Conservation (phyloP, 2,888 invertebrate species). For the Copidosoma aretas region DNA sequence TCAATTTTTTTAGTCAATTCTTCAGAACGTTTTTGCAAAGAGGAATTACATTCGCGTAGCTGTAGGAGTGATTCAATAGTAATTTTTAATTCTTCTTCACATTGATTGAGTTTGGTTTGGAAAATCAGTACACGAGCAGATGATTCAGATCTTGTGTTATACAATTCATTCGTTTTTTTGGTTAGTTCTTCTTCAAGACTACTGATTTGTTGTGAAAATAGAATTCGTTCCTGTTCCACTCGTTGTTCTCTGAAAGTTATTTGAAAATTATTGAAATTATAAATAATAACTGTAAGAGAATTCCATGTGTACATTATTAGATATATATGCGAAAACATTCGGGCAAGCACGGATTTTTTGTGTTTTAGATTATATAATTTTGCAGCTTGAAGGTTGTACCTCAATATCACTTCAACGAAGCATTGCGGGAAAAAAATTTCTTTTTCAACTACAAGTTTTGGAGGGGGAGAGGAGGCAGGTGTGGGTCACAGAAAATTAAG, state of each 20-base stretch:
- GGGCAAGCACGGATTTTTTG: too few relatives aligned
- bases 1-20: conserved; percentile 68
- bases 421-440: too few relatives aligned
- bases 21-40: conserved; percentile 77
- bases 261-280: too few relatives aligned
- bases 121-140: conserved; percentile 71
- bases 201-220: conserved; percentile 80
- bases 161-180: conserved; percentile 78
- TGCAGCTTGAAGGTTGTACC: too few relatives aligned
- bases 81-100: conserved; percentile 79
- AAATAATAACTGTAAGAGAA: too few relatives aligned
- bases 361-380: too few relatives aligned
- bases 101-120: conserved; percentile 79
- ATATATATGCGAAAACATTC: too few relatives aligned
- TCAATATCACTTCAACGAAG: too few relatives aligned
- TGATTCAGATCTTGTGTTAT: conserved; percentile 78
- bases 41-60: conserved; percentile 74
- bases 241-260: conserved; percentile 70
- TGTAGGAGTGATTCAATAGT: conserved; percentile 74
- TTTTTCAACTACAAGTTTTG: too few relatives aligned
- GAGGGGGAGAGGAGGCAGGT: too few relatives aligned
- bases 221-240: conserved; percentile 80
- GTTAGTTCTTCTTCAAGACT: conserved; percentile 80
- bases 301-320: too few relatives aligned
- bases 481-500: too few relatives aligned